Evolutionary conservation across 2,113 vertebrate species (phyloP).

Genomic region (Gavialis gangeticus): DNA sequence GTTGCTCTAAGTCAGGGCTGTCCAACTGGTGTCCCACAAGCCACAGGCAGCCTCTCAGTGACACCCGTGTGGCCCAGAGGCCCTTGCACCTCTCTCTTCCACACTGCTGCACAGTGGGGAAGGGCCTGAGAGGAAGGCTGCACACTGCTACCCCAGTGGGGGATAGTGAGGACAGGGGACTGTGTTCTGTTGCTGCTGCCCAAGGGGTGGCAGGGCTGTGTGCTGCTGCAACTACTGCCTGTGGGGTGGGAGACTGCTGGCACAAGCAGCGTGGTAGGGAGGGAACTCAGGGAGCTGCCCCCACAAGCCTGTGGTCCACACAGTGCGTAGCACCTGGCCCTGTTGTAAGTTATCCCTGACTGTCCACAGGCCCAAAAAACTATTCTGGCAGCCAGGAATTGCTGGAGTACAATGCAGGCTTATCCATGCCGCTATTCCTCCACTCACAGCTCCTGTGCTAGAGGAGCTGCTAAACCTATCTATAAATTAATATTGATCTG

Average conservation of each 20-base stretch:
- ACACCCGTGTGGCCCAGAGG: no score
- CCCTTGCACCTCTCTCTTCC: neutral
- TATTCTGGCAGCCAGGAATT: neutral
- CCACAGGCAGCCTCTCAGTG: no score
- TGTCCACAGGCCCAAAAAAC: neutral
- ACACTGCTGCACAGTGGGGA: neutral
- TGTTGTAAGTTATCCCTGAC: neutral
- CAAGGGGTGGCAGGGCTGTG: neutral
- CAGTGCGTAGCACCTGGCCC: no score
- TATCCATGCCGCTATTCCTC: neutral
- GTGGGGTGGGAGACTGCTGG: no score
- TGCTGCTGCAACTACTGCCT: no score
- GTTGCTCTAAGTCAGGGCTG: neutral
- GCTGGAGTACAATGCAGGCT: neutral
- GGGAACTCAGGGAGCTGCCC: no score
- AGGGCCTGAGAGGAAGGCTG: neutral
- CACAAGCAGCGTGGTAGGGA: no score
- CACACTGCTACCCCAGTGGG: neutral
- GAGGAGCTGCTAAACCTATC: neutral
- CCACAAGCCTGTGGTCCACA: no score
- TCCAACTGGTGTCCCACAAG: no score
- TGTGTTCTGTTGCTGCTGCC: neutral
- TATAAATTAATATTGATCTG: no score
- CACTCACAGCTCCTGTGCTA: neutral
- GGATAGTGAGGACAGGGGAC: neutral